phyloP scores from a whole-genome alignment of 2,113 vertebrate genomes.

The Ciconia boyciana region DNA sequence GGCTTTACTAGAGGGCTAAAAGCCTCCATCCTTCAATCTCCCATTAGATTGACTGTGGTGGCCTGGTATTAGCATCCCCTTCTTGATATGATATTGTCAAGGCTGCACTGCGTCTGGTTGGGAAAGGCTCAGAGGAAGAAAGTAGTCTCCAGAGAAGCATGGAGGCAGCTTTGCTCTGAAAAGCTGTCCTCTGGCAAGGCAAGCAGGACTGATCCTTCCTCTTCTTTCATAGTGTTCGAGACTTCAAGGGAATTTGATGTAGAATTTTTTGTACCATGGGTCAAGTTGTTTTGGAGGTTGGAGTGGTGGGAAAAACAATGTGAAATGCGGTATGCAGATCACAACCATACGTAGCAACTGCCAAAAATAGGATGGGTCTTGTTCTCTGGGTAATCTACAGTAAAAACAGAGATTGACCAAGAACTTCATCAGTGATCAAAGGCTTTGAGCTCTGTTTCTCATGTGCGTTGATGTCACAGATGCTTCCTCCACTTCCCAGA shows the following conservation, averaged over 20 bases:
- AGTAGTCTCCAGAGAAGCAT: not conserved
- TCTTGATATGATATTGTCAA: not conserved
- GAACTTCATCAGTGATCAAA: not conserved
- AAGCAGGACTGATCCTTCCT: not conserved
- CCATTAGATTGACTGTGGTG: not conserved
- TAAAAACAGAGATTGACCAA: not conserved
- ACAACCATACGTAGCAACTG: not conserved
- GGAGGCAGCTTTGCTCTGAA: not conserved
- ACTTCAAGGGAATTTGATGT: not conserved
- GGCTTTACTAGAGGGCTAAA: not conserved
- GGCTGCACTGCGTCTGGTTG: not conserved
- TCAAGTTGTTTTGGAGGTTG: not conserved
- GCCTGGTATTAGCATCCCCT: not conserved
- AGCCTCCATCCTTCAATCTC: not conserved
- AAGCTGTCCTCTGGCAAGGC: not conserved
- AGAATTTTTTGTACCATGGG: not conserved
- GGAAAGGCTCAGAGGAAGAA: not conserved
- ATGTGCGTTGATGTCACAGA: accelerated
- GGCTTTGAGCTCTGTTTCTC: not conserved
- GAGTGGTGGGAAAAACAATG: not conserved
- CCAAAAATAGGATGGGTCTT: not conserved
- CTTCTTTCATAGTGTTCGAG: not conserved
- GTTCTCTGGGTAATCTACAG: not conserved
- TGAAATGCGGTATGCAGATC: not conserved
- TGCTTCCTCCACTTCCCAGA: not conserved